A percentile compares a stretch with the other conserved stretches of the same genome.
phyloP scores from a whole-genome alignment of 64 coral and sea anemone genomes.

The Montipora capricornis region DNA sequence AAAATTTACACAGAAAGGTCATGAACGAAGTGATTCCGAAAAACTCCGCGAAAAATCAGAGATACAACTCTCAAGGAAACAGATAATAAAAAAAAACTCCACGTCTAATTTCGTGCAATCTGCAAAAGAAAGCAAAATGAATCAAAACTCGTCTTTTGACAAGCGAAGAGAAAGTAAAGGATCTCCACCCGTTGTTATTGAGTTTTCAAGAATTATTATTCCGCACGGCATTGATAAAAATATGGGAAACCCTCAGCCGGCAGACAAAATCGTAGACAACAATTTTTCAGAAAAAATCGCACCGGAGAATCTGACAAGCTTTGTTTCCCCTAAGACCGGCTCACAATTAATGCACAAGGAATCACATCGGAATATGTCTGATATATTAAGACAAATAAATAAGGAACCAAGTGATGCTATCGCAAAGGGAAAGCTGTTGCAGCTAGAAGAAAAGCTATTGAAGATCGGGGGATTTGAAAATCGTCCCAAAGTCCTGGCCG shows the following conservation, averaged over 20 bases:
- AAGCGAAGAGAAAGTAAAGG: slow-evolving; percentile 39
- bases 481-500: neutral
- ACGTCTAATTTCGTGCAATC: neutral
- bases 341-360: neutral
- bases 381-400: neutral
- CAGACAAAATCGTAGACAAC: neutral
- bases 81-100: neutral
- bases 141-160: slow-evolving; percentile 4
- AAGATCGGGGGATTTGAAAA: slow-evolving; percentile 21
- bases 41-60: neutral
- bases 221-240: neutral
- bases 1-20: neutral
- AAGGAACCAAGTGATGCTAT: neutral
- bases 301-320: neutral
- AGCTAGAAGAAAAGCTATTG: slow-evolving; percentile 24
- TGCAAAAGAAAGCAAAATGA: neutral
- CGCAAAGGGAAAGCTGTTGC: neutral
- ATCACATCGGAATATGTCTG: neutral
- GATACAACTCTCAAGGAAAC: neutral
- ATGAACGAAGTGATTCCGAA: neutral
- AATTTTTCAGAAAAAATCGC: neutral
- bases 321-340: neutral
- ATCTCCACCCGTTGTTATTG: slow-evolving; percentile 25
- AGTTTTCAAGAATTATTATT: slow-evolving; percentile 44
- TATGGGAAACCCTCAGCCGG: neutral